Evolutionary conservation across 2,888 invertebrate species (phyloP), one percentile per base, ranked within the genome.

Genomic region (Eurytoma adleriae): DNA sequence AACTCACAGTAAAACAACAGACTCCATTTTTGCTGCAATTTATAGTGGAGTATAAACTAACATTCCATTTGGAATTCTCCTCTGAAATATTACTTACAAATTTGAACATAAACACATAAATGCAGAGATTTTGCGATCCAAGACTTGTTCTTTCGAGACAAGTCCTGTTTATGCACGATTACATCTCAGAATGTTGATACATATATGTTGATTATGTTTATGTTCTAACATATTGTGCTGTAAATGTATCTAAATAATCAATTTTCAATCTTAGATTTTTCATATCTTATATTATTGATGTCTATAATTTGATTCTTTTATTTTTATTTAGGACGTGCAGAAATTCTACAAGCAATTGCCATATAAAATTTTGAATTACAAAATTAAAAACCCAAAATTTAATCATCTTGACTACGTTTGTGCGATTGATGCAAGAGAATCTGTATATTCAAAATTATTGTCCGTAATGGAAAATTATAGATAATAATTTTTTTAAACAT

Each of bases 341-440:
- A 4, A 27, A 7, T 40, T 70, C 12, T 70, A 57, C 18, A 30
- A 57, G 2, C 27, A 16, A 13, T 3, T 70, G 16, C 70, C 70
- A 16, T 27, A 57, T 18, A 57, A 57, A 40, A 24, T 70, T 13
- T 14, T 20, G 4, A n/a, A 27, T 3, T 56, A 40, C 5, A 57
- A 30, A 40, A 40, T 70, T 12, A n/a, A 70, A 2, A 14, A 54
- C 24, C 14, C 27, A 16, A 13, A n/a, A 54, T 74, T 74, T 16
- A 66, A 52, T 66, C 74, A 74, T 56, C 1, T 56, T 3, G 74
- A 74, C 56, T 74, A 20, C 16, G 12, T 74, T 18, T 74, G 66
- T 30, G 74, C 50, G 5, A 64, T 7, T 16, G 66, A 74, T 1
- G 74, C 74, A 12, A 48, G 56, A n/a, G 30, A 27, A 20, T n/a